These are phyloP conservation scores for Mimumesa dahlbomi DNA, from an alignment of 2,888 invertebrate species.

Conservation along the genomic window DNA sequence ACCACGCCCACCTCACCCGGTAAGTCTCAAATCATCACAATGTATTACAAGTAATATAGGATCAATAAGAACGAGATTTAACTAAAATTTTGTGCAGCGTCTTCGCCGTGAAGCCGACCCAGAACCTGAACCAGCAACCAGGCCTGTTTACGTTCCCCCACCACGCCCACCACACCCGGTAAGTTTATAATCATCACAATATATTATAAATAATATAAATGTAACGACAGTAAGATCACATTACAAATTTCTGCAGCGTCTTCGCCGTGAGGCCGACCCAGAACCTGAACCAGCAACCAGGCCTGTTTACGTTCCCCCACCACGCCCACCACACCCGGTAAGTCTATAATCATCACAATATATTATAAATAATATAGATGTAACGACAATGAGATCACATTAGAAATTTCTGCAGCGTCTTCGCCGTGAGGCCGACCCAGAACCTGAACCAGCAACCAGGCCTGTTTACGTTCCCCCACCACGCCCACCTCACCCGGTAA, in stretches of 20 bases:
- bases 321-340: conserved; percentile 53
- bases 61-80: too few relatives aligned
- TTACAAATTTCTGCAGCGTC: conserved; percentile 5
- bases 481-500: conserved; percentile 27
- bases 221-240: too few relatives aligned
- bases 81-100: not conserved
- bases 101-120: conserved; percentile 30
- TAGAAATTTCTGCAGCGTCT: conserved; percentile 29
- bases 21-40: not conserved
- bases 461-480: not conserved
- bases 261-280: conserved; percentile 29
- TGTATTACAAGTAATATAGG: too few relatives aligned
- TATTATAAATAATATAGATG: not conserved
- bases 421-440: conserved; percentile 42
- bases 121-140: conserved; percentile 16
- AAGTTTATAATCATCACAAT: conserved; percentile 24
- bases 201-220: not conserved
- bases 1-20: too few relatives aligned
- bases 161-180: conserved; percentile 54
- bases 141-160: conserved; percentile 24
- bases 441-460: not conserved
- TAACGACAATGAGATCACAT: not conserved
- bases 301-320: conserved; percentile 29
- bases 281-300: conserved; percentile 23
- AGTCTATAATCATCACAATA: conserved; percentile 12